Base-by-base conservation (phyloP, 2,113 vertebrate species). In the Coreoperca whiteheadi region DNA sequence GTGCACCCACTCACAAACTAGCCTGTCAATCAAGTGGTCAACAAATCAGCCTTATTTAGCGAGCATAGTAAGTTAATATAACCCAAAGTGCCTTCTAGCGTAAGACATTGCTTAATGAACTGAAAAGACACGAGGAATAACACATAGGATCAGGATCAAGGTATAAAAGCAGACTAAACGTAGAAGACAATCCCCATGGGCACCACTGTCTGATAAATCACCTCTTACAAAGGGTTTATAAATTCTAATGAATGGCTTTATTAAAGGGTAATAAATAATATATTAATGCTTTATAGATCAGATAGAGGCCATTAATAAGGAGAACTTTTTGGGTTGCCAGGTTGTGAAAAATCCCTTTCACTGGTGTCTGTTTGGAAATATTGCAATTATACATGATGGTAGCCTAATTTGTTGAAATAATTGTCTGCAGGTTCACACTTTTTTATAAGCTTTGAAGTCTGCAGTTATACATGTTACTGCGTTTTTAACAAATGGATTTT, bases 381-480 rank as follows among this genome's bases (percentile, higher is more conserved):
- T 10, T 66, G 50, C 46, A 34, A 15, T 75, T n/a, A 14, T 48
- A 23, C 8, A 54, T 67, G 8, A 60, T 50, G 8, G 1, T 21
- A n/a, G n/a, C n/a, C n/a, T n/a, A n/a, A n/a, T n/a, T n/a, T n/a
- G n/a, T n/a, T n/a, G n/a, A n/a, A n/a, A n/a, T n/a, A n/a, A n/a
- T n/a, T n/a, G n/a, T n/a, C n/a, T n/a, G n/a, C n/a, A n/a, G n/a
- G 25, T 65, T 69, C 28, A 54, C 23, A 21, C 16, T 65, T 71
- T 56, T 6, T 54, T 63, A 12, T 56, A 69, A 57, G 21, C 20
- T 23, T 8, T 32, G 53, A 65, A 59, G 61, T 64, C 68, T 75
- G 11, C 16, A 25, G 37, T 6, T 61, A 50, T 46, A 64, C 8
- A 50, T 43, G 56, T 57, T 74, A 63, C 66, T 61, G 50, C 9